Base-by-base conservation (phyloP, 1,140 invertebrate species). In the Scylla paramamosain region DNA sequence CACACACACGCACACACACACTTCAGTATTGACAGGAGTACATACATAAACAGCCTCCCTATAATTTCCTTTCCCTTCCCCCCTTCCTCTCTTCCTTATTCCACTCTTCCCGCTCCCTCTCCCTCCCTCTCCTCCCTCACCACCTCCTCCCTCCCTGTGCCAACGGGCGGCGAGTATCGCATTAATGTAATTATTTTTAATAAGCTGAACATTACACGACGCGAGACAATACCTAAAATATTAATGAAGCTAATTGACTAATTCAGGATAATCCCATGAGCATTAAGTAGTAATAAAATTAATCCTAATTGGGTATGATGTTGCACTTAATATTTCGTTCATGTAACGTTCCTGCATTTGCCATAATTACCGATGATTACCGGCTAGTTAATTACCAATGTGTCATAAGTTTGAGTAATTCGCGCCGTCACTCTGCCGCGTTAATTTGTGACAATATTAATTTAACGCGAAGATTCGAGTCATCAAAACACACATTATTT, bases 211-310 rank as follows among this genome's bases (percentile, higher is more conserved):
- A 93, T 93, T 93, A 93, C 92, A 84, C 82, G 83, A 28, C 92
- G 92, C 92, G 77, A 93, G 92, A 93, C 92, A 93, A 83, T 52
- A 46, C 92, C 92, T 93, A 48, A 93, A 93, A 83, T 86, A 93
- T 93, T 93, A 93, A 93, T 84, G 83, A 93, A 93, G 92, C 92
- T 93, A 93, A 93, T 93, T 93, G 92, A 93, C 92, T 93, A 84
- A 93, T 93, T 93, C 92, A 87, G 92, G 92, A 93, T 93, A 88
- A 93, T 93, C 92, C 87, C 92, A 52, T 88, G 84, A 86, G 92
- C 92, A 93, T 93, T 93, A 93, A 87, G 92, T 87, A 93, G 92
- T 93, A 93, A 88, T 86, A 59, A 93, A 93, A 93, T 93, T 83
- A 87, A 93, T 93, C 92, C 92, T 93, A 93, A 93, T 87, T 93